phyloP scores from a whole-genome alignment of 1,140 invertebrate species.

The Papilio helenus region DNA sequence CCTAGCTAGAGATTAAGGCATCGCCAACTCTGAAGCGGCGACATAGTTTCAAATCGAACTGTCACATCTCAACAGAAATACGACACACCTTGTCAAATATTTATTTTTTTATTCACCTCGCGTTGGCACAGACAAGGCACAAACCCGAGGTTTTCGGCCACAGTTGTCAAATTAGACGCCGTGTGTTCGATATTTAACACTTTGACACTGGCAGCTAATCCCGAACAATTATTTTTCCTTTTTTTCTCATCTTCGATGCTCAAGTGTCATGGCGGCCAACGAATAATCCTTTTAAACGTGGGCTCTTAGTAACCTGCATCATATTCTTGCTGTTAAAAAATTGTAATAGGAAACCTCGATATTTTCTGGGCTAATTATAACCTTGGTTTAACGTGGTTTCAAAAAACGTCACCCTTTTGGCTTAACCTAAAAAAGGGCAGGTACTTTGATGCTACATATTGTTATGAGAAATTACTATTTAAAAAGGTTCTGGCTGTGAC shows the following conservation, averaged over 20 bases:
- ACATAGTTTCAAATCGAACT: conserved; percentile 64
- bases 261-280: conserved; percentile 67
- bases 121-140: conserved; percentile 44
- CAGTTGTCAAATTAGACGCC: conserved; percentile 76
- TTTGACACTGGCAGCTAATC: conserved; percentile 81
- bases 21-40: conserved; percentile 50
- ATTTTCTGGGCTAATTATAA: conserved; percentile 35
- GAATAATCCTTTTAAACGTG: conserved; percentile 80
- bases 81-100: conserved; percentile 74
- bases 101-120: conserved; percentile 59
- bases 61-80: conserved; percentile 75
- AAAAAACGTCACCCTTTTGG: conserved; percentile 24
- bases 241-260: conserved; percentile 57
- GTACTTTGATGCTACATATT: conserved; percentile 1
- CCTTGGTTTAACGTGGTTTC: conserved; percentile 12
- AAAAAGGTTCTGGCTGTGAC: background rate
- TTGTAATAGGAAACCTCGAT: conserved; percentile 63
- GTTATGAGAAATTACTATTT: background rate
- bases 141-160: conserved; percentile 63
- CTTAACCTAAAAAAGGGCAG: conserved; percentile 15
- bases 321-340: conserved; percentile 65
- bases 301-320: conserved; percentile 67
- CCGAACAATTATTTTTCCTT: conserved; percentile 74
- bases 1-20: conserved; percentile 52
- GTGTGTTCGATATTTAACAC: conserved; percentile 81